Evolutionary conservation across 2,888 invertebrate genomes (phyloP).

Genomic region (Diplolepis rosae): DNA sequence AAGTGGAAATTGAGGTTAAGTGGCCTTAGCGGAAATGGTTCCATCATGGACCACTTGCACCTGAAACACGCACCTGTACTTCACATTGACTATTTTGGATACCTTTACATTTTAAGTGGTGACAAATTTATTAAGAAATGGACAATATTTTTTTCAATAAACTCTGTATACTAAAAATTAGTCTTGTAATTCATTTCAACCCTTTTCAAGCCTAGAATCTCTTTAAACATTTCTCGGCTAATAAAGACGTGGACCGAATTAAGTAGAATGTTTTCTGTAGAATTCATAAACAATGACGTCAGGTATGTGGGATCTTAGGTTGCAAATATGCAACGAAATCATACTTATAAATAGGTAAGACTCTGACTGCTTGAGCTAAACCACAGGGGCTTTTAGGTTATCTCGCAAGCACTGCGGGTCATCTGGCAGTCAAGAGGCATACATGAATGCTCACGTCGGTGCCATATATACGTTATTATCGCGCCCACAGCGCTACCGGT

Average conservation of each 20-base stretch:
- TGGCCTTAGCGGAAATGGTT: conserved; percentile 58
- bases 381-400: conserved; percentile 73
- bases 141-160: conserved; percentile 7
- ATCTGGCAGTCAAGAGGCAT: conserved; percentile 73
- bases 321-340: conserved; percentile 45
- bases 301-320: neutral
- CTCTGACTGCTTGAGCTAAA: conserved; percentile 71
- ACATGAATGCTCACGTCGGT: conserved; percentile 60
- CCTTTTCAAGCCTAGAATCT: neutral
- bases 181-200: neutral
- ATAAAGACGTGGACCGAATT: neutral
- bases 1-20: conserved; percentile 61
- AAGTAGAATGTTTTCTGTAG: neutral
- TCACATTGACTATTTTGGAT: neutral
- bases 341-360: conserved; percentile 71
- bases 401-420: conserved; percentile 71
- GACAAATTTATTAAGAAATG: neutral
- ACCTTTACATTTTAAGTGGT: neutral
- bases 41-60: neutral
- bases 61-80: conserved; percentile 15
- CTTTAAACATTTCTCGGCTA: too few species aligned
- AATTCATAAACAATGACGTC: neutral
- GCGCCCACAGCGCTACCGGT: conserved; percentile 65
- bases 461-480: conserved; percentile 51
- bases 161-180: neutral